Evolutionary conservation across 2,113 vertebrate species (phyloP), one percentile per base, ranked within the genome.

Genomic region (Atractosteus spatula): DNA sequence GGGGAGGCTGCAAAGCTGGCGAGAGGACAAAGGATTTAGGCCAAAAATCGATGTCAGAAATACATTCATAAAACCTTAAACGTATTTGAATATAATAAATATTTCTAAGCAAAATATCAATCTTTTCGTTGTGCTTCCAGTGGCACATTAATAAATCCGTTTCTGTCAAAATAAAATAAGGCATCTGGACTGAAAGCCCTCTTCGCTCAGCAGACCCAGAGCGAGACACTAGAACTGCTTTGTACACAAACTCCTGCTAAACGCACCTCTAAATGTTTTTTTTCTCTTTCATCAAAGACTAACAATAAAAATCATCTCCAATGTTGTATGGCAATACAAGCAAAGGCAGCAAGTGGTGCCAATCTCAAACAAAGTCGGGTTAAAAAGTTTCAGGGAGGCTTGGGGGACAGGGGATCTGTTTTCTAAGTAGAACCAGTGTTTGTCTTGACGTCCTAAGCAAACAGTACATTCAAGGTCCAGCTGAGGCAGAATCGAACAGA

Each of bases 31-130:
- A 74, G 75, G 71, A 78, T 73, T 74, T 45, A 43, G 72, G 42
- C 44, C 55, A 8, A n/a, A 78, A 72, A 62, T 71, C 74, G 73
- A 73, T 57, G 84, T 84, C 77, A 83, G 80, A 83, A 90, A 87
- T 90, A 88, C 87, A 88, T 89, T 88, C 88, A 88, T 73, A 83
- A 89, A 89, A 86, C 83, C 84, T 85, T 83, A 81, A 75, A 86
- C 79, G 84, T 79, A 86, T 78, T 77, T 85, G 78, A 66, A 77
- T 85, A 85, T 75, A 87, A 85, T 83, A 51, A 7, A 10, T 51
- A 82, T 79, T 29, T 88, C 81, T 86, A 85, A 89, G 85, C 81
- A 87, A 89, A 89, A 86, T 85, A 86, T 78, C 5, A 41, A 81
- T 42, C 62, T 85, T 83, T 77, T 85, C 82, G 68, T 72, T 74